These are phyloP conservation scores for Porites evermanni DNA, from an alignment of 92 coral and sea anemone genomes.

Conservation along the genomic window DNA sequence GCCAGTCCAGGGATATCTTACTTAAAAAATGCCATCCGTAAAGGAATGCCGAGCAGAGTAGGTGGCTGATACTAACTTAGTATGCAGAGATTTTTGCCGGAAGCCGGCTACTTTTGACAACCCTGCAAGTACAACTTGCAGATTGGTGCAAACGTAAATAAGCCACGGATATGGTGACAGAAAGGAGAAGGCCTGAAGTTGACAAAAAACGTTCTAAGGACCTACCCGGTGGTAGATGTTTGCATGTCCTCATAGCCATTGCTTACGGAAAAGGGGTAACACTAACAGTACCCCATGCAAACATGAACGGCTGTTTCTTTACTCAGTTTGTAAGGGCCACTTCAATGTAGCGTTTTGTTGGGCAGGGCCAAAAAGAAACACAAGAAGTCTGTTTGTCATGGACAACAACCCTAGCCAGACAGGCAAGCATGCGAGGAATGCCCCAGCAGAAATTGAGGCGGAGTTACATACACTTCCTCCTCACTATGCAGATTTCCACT, in stretches of 20 bases:
- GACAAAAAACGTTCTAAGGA: slow-evolving; percentile 65
- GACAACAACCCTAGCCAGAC: slow-evolving; percentile 74
- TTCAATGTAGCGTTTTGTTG: slow-evolving; percentile 61
- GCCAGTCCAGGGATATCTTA: too few species aligned
- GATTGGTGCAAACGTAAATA: slow-evolving; percentile 11
- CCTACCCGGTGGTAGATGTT: slow-evolving; percentile 62
- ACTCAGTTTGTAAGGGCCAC: slow-evolving; percentile 50
- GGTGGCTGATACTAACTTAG: too few species aligned
- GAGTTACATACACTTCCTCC: neutral
- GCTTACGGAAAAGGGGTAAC: slow-evolving; percentile 58
- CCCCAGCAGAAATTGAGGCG: neutral
- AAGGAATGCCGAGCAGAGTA: too few species aligned
- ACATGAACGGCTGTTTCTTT: slow-evolving; percentile 62
- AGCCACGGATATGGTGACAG: slow-evolving; percentile 24
- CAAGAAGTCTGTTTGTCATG: slow-evolving; percentile 69
- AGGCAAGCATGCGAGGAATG: slow-evolving; percentile 26
- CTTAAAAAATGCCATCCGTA: too few species aligned
- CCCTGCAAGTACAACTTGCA: neutral
- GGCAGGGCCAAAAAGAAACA: slow-evolving; percentile 45
- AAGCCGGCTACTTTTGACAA: too few species aligned
- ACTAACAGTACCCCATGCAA: slow-evolving; percentile 43
- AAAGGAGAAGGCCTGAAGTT: slow-evolving; percentile 55
- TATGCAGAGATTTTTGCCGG: too few species aligned
- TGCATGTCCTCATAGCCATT: slow-evolving; percentile 64
- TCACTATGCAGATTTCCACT: neutral